Base-by-base conservation (phyloP, 2,797 vertebrate genomes). In the Molossus alvarezi region DNA sequence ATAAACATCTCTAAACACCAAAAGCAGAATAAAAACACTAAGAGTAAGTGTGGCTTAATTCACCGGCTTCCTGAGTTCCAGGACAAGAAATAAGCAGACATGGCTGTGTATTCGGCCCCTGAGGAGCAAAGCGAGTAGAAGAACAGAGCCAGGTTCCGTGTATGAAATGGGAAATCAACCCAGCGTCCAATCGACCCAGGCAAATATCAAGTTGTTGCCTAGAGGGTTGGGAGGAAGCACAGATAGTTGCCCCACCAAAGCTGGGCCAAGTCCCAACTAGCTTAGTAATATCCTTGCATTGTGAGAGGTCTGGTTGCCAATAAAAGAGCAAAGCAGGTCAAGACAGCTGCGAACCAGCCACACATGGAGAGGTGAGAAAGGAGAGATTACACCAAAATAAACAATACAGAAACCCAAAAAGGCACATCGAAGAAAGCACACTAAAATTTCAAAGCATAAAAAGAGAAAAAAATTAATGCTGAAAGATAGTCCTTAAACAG, bases 11-110 rank as follows among this genome's bases (percentile, higher is more conserved):
- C 29, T 92, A 57, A 88, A 80, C n/a, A 65, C 60, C 60, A 75
- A 62, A 92, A 80, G 41, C 72, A 80, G 25, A 92, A 92, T 84
- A 75, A 80, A 92, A 92, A 27, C 48, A 82, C 1, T 51, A 11
- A 41, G 6, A 57, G 23, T 73, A 60, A 67, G 15, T 60, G 27
- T 27, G 21, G 48, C 64, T 92, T 92, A 58, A 37, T 82, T 48
- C 29, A 69, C 5, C 67, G 71, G 20, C 5, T 37, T 87, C 6
- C 15, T 79, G 65, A 79, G 20, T 90, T 58, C n/a, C 25, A 41
- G 12, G 15, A 58, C 1, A 1, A 76, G 48, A 62, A 82, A 58
- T 10, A 37, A 84, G 29, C 5, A 77, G 73, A 71, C 58, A 18
- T 20, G 6, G 15, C 29, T n/a, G 51, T 8, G 25, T 21, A 76